phyloP scores from a whole-genome alignment of 2,113 vertebrate species.

The Saccopteryx leptura region DNA sequence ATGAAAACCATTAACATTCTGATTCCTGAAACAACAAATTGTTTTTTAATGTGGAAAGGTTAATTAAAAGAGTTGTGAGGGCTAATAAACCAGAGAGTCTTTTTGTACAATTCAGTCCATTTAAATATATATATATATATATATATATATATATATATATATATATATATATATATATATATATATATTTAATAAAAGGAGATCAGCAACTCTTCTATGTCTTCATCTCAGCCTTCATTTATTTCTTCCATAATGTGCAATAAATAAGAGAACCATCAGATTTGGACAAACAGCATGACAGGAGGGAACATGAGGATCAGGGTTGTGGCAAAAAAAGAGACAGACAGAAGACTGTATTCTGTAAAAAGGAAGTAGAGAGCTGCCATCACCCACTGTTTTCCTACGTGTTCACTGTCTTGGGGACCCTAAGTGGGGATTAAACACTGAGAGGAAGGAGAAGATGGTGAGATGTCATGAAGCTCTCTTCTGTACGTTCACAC shows the following conservation, averaged over 20 bases:
- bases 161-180: background rate
- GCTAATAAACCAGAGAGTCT: background rate
- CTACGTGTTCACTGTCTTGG: background rate
- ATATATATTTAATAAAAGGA: background rate
- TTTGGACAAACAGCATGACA: background rate
- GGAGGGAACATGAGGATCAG: background rate
- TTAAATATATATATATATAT: background rate
- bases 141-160: background rate
- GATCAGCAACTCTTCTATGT: background rate
- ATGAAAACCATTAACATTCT: background rate
- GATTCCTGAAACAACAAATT: constrained; percentile 12
- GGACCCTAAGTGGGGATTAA: background rate
- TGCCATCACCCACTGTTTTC: background rate
- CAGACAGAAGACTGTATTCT: background rate
- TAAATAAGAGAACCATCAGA: background rate
- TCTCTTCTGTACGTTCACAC: background rate
- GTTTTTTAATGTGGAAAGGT: background rate
- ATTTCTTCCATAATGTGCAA: background rate
- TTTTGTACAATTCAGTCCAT: background rate
- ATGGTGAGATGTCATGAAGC: background rate
- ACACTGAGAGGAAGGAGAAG: background rate
- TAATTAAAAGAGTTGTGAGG: constrained; percentile 2
- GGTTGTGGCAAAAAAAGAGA: background rate
- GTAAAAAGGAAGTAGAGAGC: background rate
- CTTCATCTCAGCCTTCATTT: background rate